Conservation (phyloP, 2,797 vertebrate species). For the Anguilla megastoma region DNA sequence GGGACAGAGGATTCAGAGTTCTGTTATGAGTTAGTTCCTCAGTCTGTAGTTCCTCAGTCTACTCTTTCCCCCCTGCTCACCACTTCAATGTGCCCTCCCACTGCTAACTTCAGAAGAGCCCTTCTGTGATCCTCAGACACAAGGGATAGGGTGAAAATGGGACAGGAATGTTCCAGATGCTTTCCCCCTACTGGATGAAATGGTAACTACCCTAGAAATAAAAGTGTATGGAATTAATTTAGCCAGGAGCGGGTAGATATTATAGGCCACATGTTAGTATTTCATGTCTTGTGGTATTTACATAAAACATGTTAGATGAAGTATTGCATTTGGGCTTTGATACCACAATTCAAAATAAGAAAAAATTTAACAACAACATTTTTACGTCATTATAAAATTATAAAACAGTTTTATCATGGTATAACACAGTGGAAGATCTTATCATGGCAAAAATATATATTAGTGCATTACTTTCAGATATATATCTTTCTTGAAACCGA, state of each 20-base stretch:
- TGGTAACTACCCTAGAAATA: neutral
- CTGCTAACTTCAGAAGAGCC: slow-evolving; percentile 61
- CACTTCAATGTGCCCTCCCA: slow-evolving; percentile 63
- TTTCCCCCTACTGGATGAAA: slow-evolving; percentile 36
- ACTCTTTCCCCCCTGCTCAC: slow-evolving; percentile 35
- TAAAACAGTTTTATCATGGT: neutral
- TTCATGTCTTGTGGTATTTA: neutral
- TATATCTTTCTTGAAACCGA: no score
- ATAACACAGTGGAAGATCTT: neutral
- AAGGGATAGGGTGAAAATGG: slow-evolving; percentile 32
- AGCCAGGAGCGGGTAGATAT: neutral
- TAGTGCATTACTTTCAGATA: neutral
- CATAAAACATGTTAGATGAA: neutral
- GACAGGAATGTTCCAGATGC: neutral
- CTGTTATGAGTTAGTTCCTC: slow-evolving; percentile 34
- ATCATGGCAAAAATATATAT: neutral
- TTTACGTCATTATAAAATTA: neutral
- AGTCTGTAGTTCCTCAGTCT: slow-evolving; percentile 26
- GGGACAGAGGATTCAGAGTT: slow-evolving; percentile 32
- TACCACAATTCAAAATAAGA: no score
- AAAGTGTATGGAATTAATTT: neutral
- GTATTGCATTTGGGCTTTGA: no score
- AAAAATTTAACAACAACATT: no score
- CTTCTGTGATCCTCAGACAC: slow-evolving; percentile 58
- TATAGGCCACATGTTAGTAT: neutral